A percentile compares a stretch with the other conserved stretches of the same genome.
phyloP scores from a whole-genome alignment of 2,888 invertebrate species.

The Andrena praecox region DNA sequence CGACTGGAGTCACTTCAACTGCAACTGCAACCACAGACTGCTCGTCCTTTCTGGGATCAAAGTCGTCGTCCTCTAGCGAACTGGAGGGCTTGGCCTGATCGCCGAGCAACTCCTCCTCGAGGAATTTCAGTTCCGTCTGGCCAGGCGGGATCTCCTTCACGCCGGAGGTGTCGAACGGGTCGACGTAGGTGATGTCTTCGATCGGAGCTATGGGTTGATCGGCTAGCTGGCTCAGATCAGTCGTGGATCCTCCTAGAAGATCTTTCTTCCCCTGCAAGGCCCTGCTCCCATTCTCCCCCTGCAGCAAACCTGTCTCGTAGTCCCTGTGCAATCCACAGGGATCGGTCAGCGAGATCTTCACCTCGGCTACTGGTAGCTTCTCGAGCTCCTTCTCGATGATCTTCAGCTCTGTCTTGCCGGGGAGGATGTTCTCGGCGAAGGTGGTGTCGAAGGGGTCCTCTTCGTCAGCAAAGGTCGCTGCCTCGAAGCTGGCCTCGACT shows the following conservation, averaged over 20 bases:
- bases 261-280: slow-evolving; percentile 86
- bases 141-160: slow-evolving; percentile 91
- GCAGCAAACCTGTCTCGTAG: slow-evolving; percentile 81
- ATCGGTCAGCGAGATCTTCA: slow-evolving; percentile 88
- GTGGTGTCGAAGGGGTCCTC: slow-evolving; percentile 94
- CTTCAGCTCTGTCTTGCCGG: slow-evolving; percentile 87
- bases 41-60: slow-evolving; percentile 92
- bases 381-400: slow-evolving; percentile 88
- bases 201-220: slow-evolving; percentile 90
- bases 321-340: slow-evolving; percentile 86
- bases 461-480: slow-evolving; percentile 86
- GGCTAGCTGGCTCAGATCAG: slow-evolving; percentile 90
- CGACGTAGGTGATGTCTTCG: slow-evolving; percentile 88
- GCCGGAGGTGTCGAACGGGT: slow-evolving; percentile 95
- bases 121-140: slow-evolving; percentile 91
- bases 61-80: slow-evolving; percentile 87
- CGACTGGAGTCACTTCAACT: slow-evolving; percentile 31
- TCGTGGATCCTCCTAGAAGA: slow-evolving; percentile 91
- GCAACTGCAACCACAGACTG: slow-evolving; percentile 61
- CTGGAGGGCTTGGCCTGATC: slow-evolving; percentile 78
- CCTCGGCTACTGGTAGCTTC: slow-evolving; percentile 85
- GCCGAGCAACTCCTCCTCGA: slow-evolving; percentile 91
- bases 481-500: slow-evolving; percentile 81
- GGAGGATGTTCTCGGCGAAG: slow-evolving; percentile 92
- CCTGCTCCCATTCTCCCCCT: slow-evolving; percentile 30